phyloP scores from a whole-genome alignment of 2,888 invertebrate species.

The Horisme vitalbata region DNA sequence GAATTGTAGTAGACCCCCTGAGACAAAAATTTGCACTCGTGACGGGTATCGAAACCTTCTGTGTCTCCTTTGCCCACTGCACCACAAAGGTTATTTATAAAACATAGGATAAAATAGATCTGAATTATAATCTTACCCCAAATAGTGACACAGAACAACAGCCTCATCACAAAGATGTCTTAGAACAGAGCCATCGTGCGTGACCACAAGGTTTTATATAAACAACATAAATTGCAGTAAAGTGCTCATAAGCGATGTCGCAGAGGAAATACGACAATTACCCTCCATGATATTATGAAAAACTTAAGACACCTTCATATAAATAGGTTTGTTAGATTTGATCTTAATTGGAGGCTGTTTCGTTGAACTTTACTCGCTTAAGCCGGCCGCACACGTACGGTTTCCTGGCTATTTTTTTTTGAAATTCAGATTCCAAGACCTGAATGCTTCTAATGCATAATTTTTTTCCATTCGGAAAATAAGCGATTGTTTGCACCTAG shows the following conservation, averaged over 20 bases:
- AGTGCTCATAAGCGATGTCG: slow-evolving; percentile 69
- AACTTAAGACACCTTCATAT: slow-evolving; percentile 34
- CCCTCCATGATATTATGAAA: slow-evolving; percentile 45
- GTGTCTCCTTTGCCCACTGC: too few species aligned
- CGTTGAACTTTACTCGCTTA: slow-evolving; percentile 29
- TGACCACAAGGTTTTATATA: slow-evolving; percentile 67
- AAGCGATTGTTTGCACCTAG: too few species aligned
- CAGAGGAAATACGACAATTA: slow-evolving; percentile 70
- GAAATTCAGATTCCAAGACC: too few species aligned
- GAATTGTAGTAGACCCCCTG: too few species aligned
- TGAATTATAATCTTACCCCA: slow-evolving; percentile 50
- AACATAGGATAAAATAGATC: too few species aligned
- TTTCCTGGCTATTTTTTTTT: too few species aligned
- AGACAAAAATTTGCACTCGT: too few species aligned
- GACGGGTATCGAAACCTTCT: too few species aligned
- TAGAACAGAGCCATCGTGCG: slow-evolving; percentile 53
- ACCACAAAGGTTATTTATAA: too few species aligned
- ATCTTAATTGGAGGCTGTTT: slow-evolving; percentile 22
- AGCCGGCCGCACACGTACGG: too few species aligned
- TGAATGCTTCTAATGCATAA: too few species aligned
- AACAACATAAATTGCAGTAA: slow-evolving; percentile 70
- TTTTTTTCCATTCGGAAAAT: too few species aligned
- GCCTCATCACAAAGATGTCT: slow-evolving; percentile 52
- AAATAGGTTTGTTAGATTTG: slow-evolving; percentile 24
- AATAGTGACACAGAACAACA: slow-evolving; percentile 47